Evolutionary conservation across 2,888 invertebrate species (phyloP), one percentile per base, ranked within the genome.

Genomic region (Melieria omissa): DNA sequence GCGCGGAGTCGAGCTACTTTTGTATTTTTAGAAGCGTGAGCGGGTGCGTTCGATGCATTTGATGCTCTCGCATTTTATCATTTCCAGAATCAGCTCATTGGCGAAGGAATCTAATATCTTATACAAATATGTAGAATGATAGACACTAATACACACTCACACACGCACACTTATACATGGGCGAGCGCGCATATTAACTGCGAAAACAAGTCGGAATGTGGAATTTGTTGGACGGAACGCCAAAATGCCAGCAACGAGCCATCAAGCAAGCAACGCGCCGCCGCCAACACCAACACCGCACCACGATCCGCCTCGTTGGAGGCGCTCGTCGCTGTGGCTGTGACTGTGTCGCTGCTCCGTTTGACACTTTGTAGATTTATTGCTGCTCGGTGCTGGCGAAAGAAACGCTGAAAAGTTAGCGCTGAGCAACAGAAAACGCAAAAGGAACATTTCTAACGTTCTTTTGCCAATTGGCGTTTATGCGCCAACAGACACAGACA

Each of bases 301-400:
- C 49, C 58, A 47, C 58, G 41, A 49, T 52, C 69, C 49, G 58
- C 54, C 61, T 68, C 45, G 52, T 75, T 75, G 67, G 66, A 61
- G 60, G 63, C 62, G 63, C 60, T 16, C 60, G 57, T 55, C 70
- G 72, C 64, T 61, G 67, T 64, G 68, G 67, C 65, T 47, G 41
- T 16, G 61, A 60, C 49, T 60, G 52, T 46, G 16, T 67, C 67
- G 65, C 69, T 70, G 69, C 57, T 80, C 76, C 79, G 80, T 83
- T 85, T 85, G 85, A 86, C 85, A 85, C 85, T 83, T 83, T 81
- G 80, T 79, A 83, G 84, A 86, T 85, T 85, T 85, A 85, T 86
- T 80, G 85, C 79, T 77, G 73, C 80, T 29, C 29, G 29, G 29
- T 29, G 29, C 29, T 29, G 29, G 29, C 29, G 29, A 77, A 80